Conservation (phyloP, 1,140 invertebrate genomes). For the Neodiprion fabricii region DNA sequence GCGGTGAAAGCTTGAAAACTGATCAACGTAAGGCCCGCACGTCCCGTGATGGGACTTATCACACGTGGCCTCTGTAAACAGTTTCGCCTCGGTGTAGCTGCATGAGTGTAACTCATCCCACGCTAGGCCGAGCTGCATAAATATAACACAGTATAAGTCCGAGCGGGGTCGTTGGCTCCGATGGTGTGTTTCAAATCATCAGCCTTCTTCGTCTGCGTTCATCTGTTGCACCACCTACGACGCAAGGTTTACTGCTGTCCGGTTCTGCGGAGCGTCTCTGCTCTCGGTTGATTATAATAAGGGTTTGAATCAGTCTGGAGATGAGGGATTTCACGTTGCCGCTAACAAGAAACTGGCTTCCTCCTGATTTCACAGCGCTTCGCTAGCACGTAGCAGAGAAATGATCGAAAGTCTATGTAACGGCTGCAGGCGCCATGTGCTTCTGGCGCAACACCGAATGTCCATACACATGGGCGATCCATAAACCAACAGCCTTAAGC, state of each 20-base stretch:
- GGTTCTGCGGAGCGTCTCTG: not conserved
- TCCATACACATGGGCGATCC: not conserved
- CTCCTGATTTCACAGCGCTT: not conserved
- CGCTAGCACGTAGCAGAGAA: not conserved
- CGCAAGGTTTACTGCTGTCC: not conserved
- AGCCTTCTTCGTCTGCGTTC: not conserved
- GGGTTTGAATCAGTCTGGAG: too few relatives aligned
- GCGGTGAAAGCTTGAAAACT: too few relatives aligned
- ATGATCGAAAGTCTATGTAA: not conserved
- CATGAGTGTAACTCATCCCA: not conserved
- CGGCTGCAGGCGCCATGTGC: not conserved
- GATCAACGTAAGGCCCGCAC: too few relatives aligned
- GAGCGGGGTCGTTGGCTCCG: not conserved
- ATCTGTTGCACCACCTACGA: constrained; percentile 2
- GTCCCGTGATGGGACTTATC: not conserved
- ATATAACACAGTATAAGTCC: not conserved
- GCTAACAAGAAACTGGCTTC: too few relatives aligned
- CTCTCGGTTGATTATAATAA: too few relatives aligned
- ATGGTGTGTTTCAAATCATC: not conserved
- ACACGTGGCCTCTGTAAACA: constrained; percentile 2
- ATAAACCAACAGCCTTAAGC: not conserved
- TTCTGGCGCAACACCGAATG: not conserved
- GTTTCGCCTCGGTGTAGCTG: not conserved
- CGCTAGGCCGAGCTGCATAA: not conserved
- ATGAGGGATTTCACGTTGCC: too few relatives aligned